Evolutionary conservation across 1,140 invertebrate genomes (phyloP).

Genomic region (Drosophila leontia): DNA sequence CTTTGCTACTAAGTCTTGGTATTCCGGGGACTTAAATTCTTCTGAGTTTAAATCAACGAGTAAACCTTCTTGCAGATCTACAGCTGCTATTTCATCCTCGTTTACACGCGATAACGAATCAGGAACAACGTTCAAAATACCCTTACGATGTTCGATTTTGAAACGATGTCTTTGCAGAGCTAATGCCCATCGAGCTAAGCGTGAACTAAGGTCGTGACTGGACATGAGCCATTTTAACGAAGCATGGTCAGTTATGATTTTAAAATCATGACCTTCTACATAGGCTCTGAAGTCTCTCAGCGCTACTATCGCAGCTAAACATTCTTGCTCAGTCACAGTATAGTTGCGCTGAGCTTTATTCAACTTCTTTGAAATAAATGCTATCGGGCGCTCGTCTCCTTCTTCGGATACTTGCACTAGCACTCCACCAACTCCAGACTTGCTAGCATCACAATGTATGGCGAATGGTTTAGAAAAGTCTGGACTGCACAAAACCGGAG

Average conservation of each 20-base stretch:
- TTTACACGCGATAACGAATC: neutral
- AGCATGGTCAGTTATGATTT: too few species aligned
- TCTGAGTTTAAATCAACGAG: neutral
- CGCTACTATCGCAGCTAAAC: neutral
- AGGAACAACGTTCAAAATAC: neutral
- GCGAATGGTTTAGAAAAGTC: neutral
- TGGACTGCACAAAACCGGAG: neutral
- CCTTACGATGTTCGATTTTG: conserved; percentile 1
- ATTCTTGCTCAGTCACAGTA: neutral
- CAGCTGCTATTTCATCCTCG: neutral
- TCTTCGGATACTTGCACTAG: too few species aligned
- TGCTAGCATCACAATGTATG: neutral
- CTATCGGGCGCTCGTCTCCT: neutral
- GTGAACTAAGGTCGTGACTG: neutral
- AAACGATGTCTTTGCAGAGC: neutral
- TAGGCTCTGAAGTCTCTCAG: too few species aligned
- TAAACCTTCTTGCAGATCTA: neutral
- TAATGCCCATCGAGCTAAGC: conserved; percentile 7
- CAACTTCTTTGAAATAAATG: neutral
- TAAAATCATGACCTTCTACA: too few species aligned
- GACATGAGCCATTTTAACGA: neutral
- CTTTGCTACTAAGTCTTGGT: too few species aligned
- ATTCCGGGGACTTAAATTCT: too few species aligned
- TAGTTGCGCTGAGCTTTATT: neutral
- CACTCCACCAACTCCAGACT: neutral